Conservation (phyloP, 2,113 vertebrate species). For the Syrmaticus mikado region DNA sequence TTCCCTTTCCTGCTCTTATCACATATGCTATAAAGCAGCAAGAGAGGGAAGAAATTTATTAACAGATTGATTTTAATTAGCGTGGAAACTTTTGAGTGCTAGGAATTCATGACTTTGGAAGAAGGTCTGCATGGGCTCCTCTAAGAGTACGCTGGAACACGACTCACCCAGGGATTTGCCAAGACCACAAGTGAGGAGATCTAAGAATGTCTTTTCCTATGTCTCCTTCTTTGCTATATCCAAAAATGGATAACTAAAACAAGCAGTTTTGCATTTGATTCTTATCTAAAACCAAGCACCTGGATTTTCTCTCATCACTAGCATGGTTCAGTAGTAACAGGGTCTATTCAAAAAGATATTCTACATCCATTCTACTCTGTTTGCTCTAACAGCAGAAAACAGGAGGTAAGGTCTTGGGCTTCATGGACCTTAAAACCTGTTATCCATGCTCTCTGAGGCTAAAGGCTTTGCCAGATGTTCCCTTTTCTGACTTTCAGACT, state of each 20-base stretch:
- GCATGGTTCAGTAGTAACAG: neutral
- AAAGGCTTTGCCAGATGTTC: neutral
- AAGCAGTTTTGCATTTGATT: neutral
- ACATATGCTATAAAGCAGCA: neutral
- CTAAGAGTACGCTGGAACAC: accelerated
- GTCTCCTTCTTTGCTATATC: neutral
- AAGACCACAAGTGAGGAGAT: neutral
- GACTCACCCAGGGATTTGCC: neutral
- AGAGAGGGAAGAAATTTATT: neutral
- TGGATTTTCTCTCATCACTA: neutral
- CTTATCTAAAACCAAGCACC: neutral
- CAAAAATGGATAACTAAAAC: neutral
- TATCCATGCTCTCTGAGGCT: neutral
- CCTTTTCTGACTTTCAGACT: neutral
- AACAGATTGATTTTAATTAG: neutral
- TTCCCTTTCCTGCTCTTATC: neutral
- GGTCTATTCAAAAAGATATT: neutral
- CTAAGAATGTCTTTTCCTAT: neutral
- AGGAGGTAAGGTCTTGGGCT: neutral
- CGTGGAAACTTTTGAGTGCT: accelerated
- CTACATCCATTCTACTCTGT: neutral
- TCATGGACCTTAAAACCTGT: neutral
- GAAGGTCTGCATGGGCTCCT: neutral
- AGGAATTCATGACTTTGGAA: neutral
- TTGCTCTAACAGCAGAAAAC: neutral